Evolutionary conservation across 2,888 invertebrate species (phyloP), one percentile per base, ranked within the genome.

Genomic region (Drosophila kokeensis): DNA sequence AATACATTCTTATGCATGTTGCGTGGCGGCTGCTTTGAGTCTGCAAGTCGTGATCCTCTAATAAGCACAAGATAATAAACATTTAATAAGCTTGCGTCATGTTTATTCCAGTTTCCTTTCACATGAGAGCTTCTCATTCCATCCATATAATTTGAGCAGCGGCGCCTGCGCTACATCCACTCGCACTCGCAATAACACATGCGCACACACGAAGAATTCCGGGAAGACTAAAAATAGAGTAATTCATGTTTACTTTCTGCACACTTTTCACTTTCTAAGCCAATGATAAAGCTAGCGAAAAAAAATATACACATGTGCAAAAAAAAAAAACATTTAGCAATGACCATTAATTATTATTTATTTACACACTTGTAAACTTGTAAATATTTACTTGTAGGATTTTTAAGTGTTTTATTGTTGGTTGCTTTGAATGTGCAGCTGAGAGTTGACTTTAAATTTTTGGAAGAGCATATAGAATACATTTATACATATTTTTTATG

Each of bases 231-330:
- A 15, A 63, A 60, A 57, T 74, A 27, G 27, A 59, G 52, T 48
- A 38, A 69, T 38, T 62, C 42, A 32, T 70, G 58, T 58, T 62
- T 59, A 59, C 48, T 58, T 32, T 29, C 59, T 53, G 40, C 42
- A 29, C 48, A 58, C 42, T 62, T 62, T 66, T 72, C 61, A 66
- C 78, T 78, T 76, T 76, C 73, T 58, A 63, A 40, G 57, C 30
- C 27, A 58, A 42, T 34, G 34, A 40, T 68, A n/a, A 27, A 27
- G 32, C 45, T 50, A n/a, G 54, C 13, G 30, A 32, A 53, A 10
- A 52, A 42, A 58, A 24, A 52, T 40, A 45, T 36, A 13, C 36
- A 13, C 48, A 49, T 24, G 15, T 49, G 18, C n/a, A 42, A 55
- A 36, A 36, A 15, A 36, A 15, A 7, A 42, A 60, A 64, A 64